Evolutionary conservation across 2,888 invertebrate species (phyloP), one percentile per base, ranked within the genome.

Genomic region (Teleogryllus oceanicus): DNA sequence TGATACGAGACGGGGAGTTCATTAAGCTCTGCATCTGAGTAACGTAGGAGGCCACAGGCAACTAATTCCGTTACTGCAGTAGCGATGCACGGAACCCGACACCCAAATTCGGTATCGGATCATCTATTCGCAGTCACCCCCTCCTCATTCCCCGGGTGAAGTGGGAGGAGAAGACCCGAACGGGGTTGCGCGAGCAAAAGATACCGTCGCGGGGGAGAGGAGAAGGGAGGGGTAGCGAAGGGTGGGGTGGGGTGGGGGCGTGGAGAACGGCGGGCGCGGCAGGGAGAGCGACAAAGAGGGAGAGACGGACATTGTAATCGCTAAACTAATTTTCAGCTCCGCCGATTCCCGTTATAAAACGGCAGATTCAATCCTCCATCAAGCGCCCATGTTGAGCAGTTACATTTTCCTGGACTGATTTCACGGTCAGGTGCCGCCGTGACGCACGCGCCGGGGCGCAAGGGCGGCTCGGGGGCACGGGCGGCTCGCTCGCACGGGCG

Each of bases 281-380:
- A 62, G 16, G 16, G 62, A n/a, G n/a, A 13, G 62, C 62, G 62
- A 37, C 62, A 62, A 5, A 13, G 62, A 62, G 62, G 16, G 62
- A 62, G 62, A 62, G 16, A n/a, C 62, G n/a, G 62, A n/a, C 62
- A 62, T 62, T 62, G 62, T 62, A 62, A 62, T 62, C 62, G 62
- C 62, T 62, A 62, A 62, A 62, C 62, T 62, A 62, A 62, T 62
- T 62, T 62, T 62, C 62, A 62, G 62, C 62, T 62, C 16, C 62
- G 62, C 62, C 62, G 62, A 62, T 62, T 62, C 62, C 62, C 62
- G 62, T 62, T 62, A 62, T 62, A 62, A 62, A 62, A 62, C 62
- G 62, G 62, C 62, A n/a, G 62, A 62, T 62, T 62, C 62, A 62
- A 62, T 62, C 62, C 62, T 62, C 62, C 62, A 62, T 62, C 62